These are phyloP conservation scores for Agonopterix heracliana DNA, from an alignment of 2,888 invertebrate species.

Conservation along the genomic window DNA sequence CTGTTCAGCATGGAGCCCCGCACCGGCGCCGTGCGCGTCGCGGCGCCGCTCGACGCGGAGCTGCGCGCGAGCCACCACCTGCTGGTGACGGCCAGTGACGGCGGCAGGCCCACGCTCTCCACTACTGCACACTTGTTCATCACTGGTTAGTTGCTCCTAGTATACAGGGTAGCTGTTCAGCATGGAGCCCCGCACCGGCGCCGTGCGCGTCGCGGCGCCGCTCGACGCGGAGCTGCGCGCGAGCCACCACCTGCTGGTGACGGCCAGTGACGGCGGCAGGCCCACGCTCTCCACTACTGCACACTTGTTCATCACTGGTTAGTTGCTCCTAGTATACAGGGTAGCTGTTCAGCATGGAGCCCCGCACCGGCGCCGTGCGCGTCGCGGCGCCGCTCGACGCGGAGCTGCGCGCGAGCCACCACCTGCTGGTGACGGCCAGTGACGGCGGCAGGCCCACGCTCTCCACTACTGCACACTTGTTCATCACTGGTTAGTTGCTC, in stretches of 20 bases:
- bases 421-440: constrained; percentile 86
- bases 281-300: constrained; percentile 88
- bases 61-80: constrained; percentile 83
- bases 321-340: background rate
- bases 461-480: constrained; percentile 87
- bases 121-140: constrained; percentile 91
- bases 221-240: constrained; percentile 87
- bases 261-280: constrained; percentile 89
- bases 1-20: constrained; percentile 86
- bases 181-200: constrained; percentile 85
- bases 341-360: constrained; percentile 88
- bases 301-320: constrained; percentile 87
- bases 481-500: constrained; percentile 79
- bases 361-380: constrained; percentile 84
- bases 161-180: constrained; percentile 84
- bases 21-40: constrained; percentile 86
- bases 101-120: constrained; percentile 87
- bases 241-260: constrained; percentile 85
- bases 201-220: constrained; percentile 84
- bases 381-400: constrained; percentile 88
- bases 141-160: constrained; percentile 63
- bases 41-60: constrained; percentile 89
- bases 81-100: constrained; percentile 87
- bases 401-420: constrained; percentile 83
- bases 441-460: constrained; percentile 91